Evolutionary conservation across 2,113 vertebrate species (phyloP).

Genomic region (Crotalus helleri): DNA sequence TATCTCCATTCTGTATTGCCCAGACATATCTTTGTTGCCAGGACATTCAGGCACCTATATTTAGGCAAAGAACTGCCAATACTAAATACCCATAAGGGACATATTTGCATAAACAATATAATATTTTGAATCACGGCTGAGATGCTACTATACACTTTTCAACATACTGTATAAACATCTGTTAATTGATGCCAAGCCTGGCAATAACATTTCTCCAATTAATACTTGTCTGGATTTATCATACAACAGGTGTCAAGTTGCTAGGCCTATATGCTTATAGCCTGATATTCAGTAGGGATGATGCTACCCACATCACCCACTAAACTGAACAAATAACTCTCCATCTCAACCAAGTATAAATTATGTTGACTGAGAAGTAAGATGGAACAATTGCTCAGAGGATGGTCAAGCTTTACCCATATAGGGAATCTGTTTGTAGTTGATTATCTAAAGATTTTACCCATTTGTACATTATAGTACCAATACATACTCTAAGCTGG

Average conservation of each 20-base stretch:
- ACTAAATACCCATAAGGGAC: not conserved
- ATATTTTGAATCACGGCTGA: not conserved
- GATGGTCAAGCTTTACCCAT: not conserved
- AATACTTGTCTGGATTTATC: constrained; percentile 13
- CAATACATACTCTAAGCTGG: not conserved
- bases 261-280: not conserved
- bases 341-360: not conserved
- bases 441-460: not conserved
- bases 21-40: not conserved
- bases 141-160: not conserved
- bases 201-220: constrained; percentile 4
- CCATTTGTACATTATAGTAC: not conserved
- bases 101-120: not conserved
- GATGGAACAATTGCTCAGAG: not conserved
- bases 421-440: not conserved
- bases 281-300: not conserved
- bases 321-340: not conserved
- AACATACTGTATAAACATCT: not conserved
- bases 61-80: not conserved
- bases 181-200: constrained; percentile 8
- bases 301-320: not conserved
- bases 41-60: not conserved
- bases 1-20: not conserved
- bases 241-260: not conserved
- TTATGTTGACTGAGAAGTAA: not conserved